These are phyloP conservation scores for Drosophila ambigua DNA, from an alignment of 1,140 invertebrate genomes.

Conservation along the genomic window DNA sequence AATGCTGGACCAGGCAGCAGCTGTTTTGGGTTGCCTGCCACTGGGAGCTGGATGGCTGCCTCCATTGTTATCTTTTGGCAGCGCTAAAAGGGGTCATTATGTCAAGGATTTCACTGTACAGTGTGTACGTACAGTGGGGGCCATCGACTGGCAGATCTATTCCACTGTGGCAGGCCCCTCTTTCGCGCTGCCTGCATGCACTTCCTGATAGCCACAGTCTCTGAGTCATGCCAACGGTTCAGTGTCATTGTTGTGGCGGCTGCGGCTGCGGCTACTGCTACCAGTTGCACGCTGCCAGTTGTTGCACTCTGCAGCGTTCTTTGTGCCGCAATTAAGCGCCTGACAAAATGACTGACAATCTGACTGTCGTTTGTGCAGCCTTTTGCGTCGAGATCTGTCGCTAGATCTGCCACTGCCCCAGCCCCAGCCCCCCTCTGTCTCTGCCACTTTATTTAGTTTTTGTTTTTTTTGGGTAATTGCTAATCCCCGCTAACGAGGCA, in stretches of 20 bases:
- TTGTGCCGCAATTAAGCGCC: constrained; percentile 75
- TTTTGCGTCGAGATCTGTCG: too few species aligned
- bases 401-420: constrained; percentile 9
- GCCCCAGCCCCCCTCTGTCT: constrained; percentile 22
- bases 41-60: too few species aligned
- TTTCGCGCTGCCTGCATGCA: constrained; percentile 21
- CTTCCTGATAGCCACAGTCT: constrained; percentile 58
- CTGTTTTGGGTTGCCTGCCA: neutral
- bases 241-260: constrained; percentile 73
- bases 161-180: constrained; percentile 6
- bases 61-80: constrained; percentile 73
- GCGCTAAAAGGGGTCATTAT: constrained; percentile 81
- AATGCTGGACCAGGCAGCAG: constrained; percentile 31
- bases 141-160: neutral
- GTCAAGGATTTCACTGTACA: constrained; percentile 69
- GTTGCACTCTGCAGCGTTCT: constrained; percentile 40
- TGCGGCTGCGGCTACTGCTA: constrained; percentile 42
- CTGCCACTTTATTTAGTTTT: constrained; percentile 20
- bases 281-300: constrained; percentile 38
- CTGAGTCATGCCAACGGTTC: constrained; percentile 61
- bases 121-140: constrained; percentile 1
- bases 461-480: constrained; percentile 68
- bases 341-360: constrained; percentile 82
- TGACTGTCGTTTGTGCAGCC: constrained; percentile 26
- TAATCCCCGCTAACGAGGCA: constrained; percentile 79